Evolutionary conservation across 2,113 vertebrate genomes (phyloP), one percentile per base, ranked within the genome.

Genomic region (Anguilla japonica): DNA sequence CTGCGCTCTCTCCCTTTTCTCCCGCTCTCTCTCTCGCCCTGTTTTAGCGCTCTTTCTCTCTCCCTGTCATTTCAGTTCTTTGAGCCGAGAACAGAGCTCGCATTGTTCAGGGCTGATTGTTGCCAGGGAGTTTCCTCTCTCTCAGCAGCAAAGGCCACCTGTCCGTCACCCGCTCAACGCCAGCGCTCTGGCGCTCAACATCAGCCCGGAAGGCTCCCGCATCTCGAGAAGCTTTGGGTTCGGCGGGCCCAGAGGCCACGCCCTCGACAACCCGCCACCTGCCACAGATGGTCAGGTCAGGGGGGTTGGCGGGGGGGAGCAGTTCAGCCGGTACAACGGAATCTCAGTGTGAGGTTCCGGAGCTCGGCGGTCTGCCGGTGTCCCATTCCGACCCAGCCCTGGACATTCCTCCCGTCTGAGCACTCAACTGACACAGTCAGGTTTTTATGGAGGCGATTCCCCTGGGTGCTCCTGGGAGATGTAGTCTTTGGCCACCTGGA

Each of bases 91-190:
- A 57, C 79, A 22, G 81, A 16, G 46, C 75, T 80, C 16, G 60
- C 34, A 85, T 41, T 85, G 75, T 85, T 41, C 79, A 57, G 40
- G n/a, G 9, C 41, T 56, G 34, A 43, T 79, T 41, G 84, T 43
- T 78, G 20, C 34, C 53, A 16, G 53, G 84, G 84, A 85, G 50
- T 79, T 80, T 57, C 78, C 84, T 80, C 79, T 80, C 43, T 43
- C 78, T 34, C 26, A 0, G 3, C 71, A 34, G 13, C 71, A 75
- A 75, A 75, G 71, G 71, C 26, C 8, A 80, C 53, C 4, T 57
- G 56, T 80, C 75, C 53, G 79, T 80, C 22, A 50, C 78, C 71
- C 50, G 80, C 78, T 5, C 56, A 39, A 85, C 60, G 78, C 84
- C 26, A 39, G 50, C 34, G 53, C 79, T 80, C 75, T 57, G 6